Conservation (phyloP, 2,888 invertebrate species). For the Nephrotoma appendiculata region DNA sequence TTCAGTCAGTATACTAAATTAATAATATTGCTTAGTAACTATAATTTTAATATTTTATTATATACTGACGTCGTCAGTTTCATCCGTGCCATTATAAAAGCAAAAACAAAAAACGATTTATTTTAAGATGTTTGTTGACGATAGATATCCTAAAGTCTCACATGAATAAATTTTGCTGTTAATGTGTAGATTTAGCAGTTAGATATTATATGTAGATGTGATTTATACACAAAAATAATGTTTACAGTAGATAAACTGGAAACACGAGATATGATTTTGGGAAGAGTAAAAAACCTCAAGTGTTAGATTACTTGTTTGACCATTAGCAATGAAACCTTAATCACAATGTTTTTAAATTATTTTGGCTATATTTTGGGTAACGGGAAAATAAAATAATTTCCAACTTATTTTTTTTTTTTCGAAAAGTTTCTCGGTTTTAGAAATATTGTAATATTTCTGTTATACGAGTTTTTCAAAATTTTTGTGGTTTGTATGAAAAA, state of each 20-base stretch:
- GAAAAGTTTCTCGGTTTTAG: background rate
- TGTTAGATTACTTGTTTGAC: background rate
- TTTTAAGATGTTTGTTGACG: background rate
- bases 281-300: background rate
- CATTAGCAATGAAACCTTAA: background rate
- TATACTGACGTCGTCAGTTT: background rate
- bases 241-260: background rate
- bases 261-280: background rate
- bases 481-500: background rate
- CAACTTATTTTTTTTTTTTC: background rate
- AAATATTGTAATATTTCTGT: background rate
- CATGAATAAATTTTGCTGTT: background rate
- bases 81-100: background rate
- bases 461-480: background rate
- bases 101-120: background rate
- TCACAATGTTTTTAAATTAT: background rate
- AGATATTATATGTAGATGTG: background rate
- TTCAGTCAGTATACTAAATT: background rate
- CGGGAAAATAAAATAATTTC: background rate
- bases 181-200: background rate
- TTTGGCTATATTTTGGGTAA: background rate
- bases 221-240: background rate
- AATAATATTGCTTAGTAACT: background rate
- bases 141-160: background rate
- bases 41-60: background rate